Evolutionary conservation across 2,797 vertebrate genomes (phyloP).

Genomic region (Enteromius unitaeniatus): DNA sequence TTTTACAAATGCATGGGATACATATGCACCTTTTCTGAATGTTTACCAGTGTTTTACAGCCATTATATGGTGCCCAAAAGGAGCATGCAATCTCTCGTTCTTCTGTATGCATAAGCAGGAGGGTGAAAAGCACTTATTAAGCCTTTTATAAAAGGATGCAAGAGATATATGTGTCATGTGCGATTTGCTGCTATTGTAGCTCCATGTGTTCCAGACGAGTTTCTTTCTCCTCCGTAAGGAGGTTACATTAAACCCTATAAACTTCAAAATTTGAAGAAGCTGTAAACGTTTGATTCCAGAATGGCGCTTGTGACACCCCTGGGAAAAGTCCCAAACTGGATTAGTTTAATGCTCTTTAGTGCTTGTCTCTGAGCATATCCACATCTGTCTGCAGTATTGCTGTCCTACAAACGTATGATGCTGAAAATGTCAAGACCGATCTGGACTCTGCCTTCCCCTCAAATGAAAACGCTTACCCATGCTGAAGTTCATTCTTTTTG

Average conservation of each 20-base stretch:
- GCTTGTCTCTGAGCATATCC: conserved; percentile 76
- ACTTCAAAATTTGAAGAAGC: conserved; percentile 70
- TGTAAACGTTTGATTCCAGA: conserved; percentile 65
- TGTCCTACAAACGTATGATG: conserved; percentile 65
- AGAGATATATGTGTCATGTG: conserved; percentile 75
- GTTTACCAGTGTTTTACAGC: not conserved
- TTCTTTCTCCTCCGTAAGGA: conserved; percentile 65
- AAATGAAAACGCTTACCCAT: conserved; percentile 78
- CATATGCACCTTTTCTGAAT: not conserved
- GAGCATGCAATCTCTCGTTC: conserved; percentile 74
- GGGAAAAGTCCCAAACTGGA: conserved; percentile 76
- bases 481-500: conserved; percentile 75
- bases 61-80: conserved; percentile 60
- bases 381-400: conserved; percentile 74
- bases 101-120: conserved; percentile 61
- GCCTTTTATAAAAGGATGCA: conserved; percentile 76
- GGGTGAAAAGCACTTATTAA: conserved; percentile 73
- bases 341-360: conserved; percentile 84
- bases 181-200: conserved; percentile 67
- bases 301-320: conserved; percentile 72
- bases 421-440: conserved; percentile 79
- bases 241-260: conserved; percentile 79
- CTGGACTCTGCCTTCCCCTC: conserved; percentile 69
- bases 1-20: not conserved
- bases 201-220: conserved; percentile 70